Base-by-base conservation (phyloP, 1,140 invertebrate genomes). In the Tribolium castaneum region DNA sequence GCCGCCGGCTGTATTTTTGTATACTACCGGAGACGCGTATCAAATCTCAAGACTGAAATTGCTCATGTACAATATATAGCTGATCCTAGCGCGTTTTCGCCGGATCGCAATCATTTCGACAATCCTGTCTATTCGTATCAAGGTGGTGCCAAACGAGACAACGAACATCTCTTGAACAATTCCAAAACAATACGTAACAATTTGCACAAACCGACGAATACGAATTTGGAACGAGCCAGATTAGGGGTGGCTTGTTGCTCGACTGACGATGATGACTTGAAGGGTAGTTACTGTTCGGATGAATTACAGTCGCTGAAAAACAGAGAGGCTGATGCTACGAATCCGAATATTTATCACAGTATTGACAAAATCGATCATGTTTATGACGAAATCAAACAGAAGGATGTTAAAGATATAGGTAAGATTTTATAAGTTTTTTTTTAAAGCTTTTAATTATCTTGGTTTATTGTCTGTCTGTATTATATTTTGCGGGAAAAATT, bases 361-460 rank as follows among this genome's bases (percentile, higher is more conserved):
- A 87, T 92, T 54, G 91, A 92, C 70, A 93, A 92, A 81, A 83
- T 92, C 9, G 95, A 97, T 80, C 96, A 97, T 84, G 91, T 97
- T 0, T 98, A 98, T 83, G 95, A 97, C 86, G 96, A 98, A 87
- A 96, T 97, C 75, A 96, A 96, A 84, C 93, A 94, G 22, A 95
- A 95, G 78, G 92, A 93, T 70, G 88, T 84, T 50, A 89, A 89
- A 72, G 88, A 89, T 84, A 86, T 87, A 50, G 88, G 88, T 89
- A 83, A 83, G 86, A 82, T 75, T 74, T 62, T 77, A 30, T 4
- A 4, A 30, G 16, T 82, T 50, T 54, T 14, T 49, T 71, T 4
- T 12, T 30, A n/a, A n/a, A n/a, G n/a, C 34, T 52, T 10, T 6
- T 16, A 19, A 1, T 19, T 19, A 19, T 1, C 16, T 19, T 19